Conservation (phyloP, 2,797 vertebrate species). For the Kryptolebias ocellatus region DNA sequence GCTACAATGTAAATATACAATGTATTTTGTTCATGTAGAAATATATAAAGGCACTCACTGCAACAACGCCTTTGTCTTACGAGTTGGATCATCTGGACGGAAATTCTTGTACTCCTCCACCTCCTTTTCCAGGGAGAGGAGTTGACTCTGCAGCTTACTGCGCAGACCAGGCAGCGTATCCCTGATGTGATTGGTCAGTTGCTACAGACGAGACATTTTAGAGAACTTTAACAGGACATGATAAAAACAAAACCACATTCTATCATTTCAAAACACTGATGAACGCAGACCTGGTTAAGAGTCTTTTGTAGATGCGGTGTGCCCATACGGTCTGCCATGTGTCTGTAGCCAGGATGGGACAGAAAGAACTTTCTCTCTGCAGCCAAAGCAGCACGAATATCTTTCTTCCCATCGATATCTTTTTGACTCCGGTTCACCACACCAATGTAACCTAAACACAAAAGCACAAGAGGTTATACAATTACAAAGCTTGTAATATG, state of each 20-base stretch:
- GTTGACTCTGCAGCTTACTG: slow-evolving; percentile 95
- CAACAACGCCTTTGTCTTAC: slow-evolving; percentile 96
- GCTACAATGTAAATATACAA: neutral
- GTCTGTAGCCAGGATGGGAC: slow-evolving; percentile 93
- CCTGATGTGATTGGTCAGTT: slow-evolving; percentile 98
- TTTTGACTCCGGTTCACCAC: slow-evolving; percentile 99
- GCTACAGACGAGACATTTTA: slow-evolving; percentile 73
- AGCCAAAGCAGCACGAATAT: slow-evolving; percentile 90
- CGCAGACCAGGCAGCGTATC: slow-evolving; percentile 92
- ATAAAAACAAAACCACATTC: neutral
- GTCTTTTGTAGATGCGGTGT: slow-evolving; percentile 92
- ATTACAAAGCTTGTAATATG: neutral
- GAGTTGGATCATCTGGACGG: slow-evolving; percentile 94
- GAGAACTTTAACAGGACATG: neutral
- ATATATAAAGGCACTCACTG: slow-evolving; percentile 84
- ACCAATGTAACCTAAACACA: slow-evolving; percentile 90
- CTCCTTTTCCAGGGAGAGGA: slow-evolving; percentile 95
- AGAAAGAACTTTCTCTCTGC: slow-evolving; percentile 98
- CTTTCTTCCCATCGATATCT: slow-evolving; percentile 97
- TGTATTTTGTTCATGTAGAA: neutral
- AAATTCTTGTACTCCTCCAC: slow-evolving; percentile 99
- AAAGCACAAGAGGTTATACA: neutral
- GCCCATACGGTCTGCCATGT: slow-evolving; percentile 96
- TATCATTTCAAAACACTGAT: neutral
- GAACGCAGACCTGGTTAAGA: slow-evolving; percentile 89